Conservation (phyloP, 2,113 vertebrate genomes). For the Colistium nudipinnis region DNA sequence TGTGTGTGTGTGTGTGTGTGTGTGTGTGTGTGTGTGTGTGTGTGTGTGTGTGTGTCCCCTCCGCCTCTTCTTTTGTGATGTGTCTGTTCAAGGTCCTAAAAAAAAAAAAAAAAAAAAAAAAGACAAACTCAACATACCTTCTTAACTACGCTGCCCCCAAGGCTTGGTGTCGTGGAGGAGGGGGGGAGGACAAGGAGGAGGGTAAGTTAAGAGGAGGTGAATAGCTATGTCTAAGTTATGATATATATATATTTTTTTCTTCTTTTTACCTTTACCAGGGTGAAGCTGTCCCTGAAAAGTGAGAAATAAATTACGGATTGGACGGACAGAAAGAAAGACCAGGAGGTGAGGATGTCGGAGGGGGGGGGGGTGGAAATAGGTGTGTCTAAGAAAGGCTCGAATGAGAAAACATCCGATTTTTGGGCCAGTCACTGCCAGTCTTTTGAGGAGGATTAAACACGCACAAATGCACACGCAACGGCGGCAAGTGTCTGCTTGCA, state of each 20-base stretch:
- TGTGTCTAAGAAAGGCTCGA: constrained; percentile 71
- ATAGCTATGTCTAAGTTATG: constrained; percentile 48
- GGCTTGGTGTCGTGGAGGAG: constrained; percentile 48
- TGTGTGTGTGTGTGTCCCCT: constrained; percentile 1
- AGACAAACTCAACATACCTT: constrained; percentile 64
- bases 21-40: constrained; percentile 5
- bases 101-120: constrained; percentile 42
- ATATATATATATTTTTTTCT: too few relatives aligned
- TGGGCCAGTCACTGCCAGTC: constrained; percentile 70
- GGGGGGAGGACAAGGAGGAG: constrained; percentile 15
- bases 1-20: constrained; percentile 1
- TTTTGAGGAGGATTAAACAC: constrained; percentile 64
- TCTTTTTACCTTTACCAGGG: constrained; percentile 1
- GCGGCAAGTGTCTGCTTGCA: constrained; percentile 76
- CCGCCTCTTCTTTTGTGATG: constrained; percentile 5
- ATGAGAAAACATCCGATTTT: constrained; percentile 78
- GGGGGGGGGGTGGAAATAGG: constrained; percentile 53
- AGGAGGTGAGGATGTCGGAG: constrained; percentile 7
- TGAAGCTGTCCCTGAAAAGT: constrained; percentile 26
- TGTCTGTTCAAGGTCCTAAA: constrained; percentile 51
- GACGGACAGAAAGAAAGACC: constrained; percentile 5
- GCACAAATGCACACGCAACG: constrained; percentile 34
- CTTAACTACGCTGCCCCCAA: constrained; percentile 58
- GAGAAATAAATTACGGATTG: constrained; percentile 46
- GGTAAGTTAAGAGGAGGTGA: constrained; percentile 30